Conservation (phyloP, 1,140 invertebrate genomes). For the Hypsibius dujardini region DNA sequence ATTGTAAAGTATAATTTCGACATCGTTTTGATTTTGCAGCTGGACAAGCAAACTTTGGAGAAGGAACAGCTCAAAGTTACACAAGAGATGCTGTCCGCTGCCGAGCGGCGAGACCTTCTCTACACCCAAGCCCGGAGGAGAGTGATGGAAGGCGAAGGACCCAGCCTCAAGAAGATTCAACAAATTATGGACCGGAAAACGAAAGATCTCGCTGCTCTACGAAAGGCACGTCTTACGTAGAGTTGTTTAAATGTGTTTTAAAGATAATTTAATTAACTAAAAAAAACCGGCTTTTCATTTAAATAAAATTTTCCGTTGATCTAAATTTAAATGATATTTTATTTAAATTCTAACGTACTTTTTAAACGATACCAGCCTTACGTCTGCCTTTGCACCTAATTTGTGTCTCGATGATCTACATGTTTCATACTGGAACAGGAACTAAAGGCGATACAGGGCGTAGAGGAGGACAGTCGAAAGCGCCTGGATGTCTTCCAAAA, state of each 20-base stretch:
- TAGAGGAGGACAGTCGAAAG: constrained; percentile 4
- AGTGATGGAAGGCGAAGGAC: constrained; percentile 13
- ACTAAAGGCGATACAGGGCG: background rate
- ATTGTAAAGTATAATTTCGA: no score
- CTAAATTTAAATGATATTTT: no score
- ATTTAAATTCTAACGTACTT: no score
- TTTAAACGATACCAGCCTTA: no score
- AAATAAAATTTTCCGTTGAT: no score
- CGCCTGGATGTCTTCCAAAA: constrained; percentile 1
- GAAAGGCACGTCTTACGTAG: background rate
- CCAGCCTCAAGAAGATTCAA: constrained; percentile 1
- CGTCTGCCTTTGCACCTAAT: no score
- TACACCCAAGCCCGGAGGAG: background rate
- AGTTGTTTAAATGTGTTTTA: no score
- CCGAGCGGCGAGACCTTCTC: background rate
- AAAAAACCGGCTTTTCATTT: background rate
- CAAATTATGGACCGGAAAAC: constrained; percentile 13
- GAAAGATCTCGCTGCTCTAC: background rate
- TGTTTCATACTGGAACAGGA: background rate
- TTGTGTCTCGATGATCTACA: no score
- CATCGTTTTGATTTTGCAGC: background rate
- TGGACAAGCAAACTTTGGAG: constrained; percentile 13
- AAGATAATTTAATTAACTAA: no score
- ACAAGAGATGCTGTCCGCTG: constrained; percentile 1
- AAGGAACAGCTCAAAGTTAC: constrained; percentile 8